phyloP scores from a whole-genome alignment of 1,140 invertebrate genomes.

The Penaeus indicus region DNA sequence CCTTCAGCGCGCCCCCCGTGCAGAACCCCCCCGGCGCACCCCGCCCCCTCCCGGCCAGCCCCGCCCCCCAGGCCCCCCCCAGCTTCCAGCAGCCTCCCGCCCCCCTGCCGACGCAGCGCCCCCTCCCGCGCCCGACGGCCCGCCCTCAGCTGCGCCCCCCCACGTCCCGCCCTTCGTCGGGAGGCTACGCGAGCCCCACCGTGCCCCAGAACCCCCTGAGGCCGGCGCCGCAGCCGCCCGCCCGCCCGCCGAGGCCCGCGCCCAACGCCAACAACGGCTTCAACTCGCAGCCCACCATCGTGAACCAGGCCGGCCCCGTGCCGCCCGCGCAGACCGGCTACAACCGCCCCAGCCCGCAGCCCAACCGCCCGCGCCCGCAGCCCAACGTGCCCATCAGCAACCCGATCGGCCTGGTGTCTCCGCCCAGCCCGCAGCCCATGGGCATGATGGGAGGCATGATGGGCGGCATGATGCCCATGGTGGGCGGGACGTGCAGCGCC shows the following conservation, averaged over 20 bases:
- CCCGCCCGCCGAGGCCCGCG: background rate
- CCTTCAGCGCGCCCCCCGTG: background rate
- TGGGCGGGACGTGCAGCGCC: conserved; percentile 45
- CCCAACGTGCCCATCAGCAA: conserved; percentile 35
- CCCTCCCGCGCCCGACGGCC: background rate
- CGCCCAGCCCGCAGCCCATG: conserved; percentile 15
- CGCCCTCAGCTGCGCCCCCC: background rate
- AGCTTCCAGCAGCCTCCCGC: background rate
- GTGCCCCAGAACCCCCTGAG: background rate
- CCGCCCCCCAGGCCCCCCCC: background rate
- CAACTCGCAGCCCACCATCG: conserved; percentile 32
- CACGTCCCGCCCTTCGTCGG: background rate
- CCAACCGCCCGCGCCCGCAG: background rate
- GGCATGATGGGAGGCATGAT: conserved; percentile 32
- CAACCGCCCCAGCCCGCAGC: background rate
- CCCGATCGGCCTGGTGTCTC: conserved; percentile 35
- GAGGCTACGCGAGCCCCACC: background rate
- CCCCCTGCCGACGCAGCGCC: background rate
- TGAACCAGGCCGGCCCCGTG: conserved; percentile 33
- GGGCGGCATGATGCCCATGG: conserved; percentile 32
- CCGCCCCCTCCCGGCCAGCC: background rate
- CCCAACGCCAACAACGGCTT: background rate
- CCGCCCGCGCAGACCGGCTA: background rate
- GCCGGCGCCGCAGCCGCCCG: background rate
- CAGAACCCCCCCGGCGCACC: background rate